Conservation (phyloP, 2,113 vertebrate species). For the Sciurus niger region DNA sequence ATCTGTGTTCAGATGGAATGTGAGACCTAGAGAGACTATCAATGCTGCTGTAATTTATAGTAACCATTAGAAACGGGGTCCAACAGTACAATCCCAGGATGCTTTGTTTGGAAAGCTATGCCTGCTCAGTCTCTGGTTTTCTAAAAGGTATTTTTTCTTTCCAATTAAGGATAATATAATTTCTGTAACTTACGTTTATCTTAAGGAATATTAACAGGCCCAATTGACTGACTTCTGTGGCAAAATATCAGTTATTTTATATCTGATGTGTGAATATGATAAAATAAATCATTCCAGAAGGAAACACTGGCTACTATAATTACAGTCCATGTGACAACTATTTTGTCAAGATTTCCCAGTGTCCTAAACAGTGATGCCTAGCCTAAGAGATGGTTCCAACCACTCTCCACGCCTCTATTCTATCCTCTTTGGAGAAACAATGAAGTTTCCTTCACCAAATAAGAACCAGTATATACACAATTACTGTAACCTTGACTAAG, state of each 20-base stretch:
- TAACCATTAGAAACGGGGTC: rapidly evolving
- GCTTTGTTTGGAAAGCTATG: neutral
- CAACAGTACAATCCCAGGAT: neutral
- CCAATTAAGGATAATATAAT: neutral
- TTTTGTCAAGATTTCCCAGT: neutral
- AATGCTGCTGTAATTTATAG: neutral
- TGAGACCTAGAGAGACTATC: neutral
- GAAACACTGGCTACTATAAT: neutral
- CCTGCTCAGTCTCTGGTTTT: neutral
- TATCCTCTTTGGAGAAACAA: neutral
- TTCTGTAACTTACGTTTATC: neutral
- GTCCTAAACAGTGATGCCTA: neutral
- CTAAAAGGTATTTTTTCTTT: neutral
- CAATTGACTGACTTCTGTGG: neutral
- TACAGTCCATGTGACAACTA: neutral
- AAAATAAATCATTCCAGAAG: neutral
- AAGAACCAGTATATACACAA: neutral
- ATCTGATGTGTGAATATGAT: neutral
- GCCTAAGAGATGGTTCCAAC: neutral
- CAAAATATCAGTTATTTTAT: neutral
- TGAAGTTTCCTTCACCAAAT: neutral
- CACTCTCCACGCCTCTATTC: neutral
- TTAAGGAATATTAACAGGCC: neutral
- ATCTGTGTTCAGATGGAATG: neutral
- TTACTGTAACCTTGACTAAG: neutral